Percentiles rank a stretch among this genome's conserved stretches.
Conservation (phyloP, 2,888 invertebrate species). For the Mesorhabditis belari region DNA sequence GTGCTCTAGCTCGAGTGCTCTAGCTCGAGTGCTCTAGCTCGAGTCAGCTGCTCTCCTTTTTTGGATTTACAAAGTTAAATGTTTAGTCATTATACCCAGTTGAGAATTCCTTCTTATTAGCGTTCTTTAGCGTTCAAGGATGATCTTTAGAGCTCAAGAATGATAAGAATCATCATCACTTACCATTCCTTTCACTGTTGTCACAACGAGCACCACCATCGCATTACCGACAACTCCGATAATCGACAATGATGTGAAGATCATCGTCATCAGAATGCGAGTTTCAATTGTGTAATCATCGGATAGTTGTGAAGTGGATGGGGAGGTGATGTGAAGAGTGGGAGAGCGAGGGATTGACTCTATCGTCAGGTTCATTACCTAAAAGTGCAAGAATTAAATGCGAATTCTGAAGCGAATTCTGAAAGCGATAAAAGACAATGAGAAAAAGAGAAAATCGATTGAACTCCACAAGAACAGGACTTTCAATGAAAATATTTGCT, state of each 20-base stretch:
- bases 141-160: too few species aligned
- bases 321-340: background rate
- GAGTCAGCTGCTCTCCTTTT: too few species aligned
- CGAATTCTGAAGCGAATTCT: background rate
- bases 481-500: background rate
- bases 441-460: background rate
- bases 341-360: background rate
- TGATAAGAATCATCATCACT: too few species aligned
- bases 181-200: slow-evolving; percentile 37
- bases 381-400: background rate
- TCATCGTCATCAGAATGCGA: slow-evolving; percentile 29
- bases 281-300: slow-evolving; percentile 12
- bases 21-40: too few species aligned
- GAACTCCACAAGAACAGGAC: background rate
- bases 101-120: too few species aligned
- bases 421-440: background rate
- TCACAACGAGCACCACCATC: slow-evolving; percentile 48
- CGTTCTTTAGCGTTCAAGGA: too few species aligned
- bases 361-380: background rate
- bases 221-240: slow-evolving; percentile 47
- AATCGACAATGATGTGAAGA: slow-evolving; percentile 36
- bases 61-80: too few species aligned
- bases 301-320: background rate
- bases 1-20: too few species aligned
- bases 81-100: too few species aligned